Evolutionary conservation across 2,888 invertebrate genomes (phyloP), one percentile per base, ranked within the genome.

Genomic region (Ochropleura leucogaster): DNA sequence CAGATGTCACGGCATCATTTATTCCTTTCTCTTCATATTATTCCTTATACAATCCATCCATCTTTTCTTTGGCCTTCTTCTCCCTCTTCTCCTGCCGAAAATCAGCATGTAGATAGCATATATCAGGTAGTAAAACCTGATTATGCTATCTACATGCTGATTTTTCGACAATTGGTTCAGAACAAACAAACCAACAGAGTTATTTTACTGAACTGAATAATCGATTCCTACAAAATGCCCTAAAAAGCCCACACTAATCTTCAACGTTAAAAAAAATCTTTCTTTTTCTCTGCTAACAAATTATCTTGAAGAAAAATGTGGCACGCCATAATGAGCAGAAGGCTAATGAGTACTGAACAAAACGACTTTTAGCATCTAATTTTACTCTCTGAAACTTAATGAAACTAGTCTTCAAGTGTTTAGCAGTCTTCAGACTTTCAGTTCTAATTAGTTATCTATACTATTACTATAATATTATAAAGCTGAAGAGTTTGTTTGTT

Each of bases 211-310:
- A 18, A 64, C 14, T 16, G 6, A 18, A 46, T 6, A 65, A 62
- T 40, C 7, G 0, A 40, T 18, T 14, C 9, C n/a, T 3, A 30
- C 30, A 30, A 53, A 46, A 62, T 10, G 30, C 30, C 30, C 0
- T 30, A 44, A 64, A 77, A 60, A 44, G 12, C 59, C 10, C 8
- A 47, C n/a, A 53, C 8, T 47, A 67, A 57, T 30, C 20, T 40
- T 66, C 55, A 16, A 40, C 42, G 68, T 74, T 42, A 62, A 74
- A 70, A 40, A 76, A 67, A 53, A 30, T 8, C 10, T 53, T 51
- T 68, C 40, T 73, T 80, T 77, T 74, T 64, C 40, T 4, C 7
- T 42, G 65, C 62, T 74, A 72, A 80, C 83, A 85, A 83, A 83
- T 79, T 75, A 64, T 74, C 60, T 72, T 30, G 67, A 74, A 60